Percentiles rank a stretch among this genome's conserved stretches.
Evolutionary conservation across 92 coral and sea anemone species (phyloP).

Genomic region (Diadumene lineata): DNA sequence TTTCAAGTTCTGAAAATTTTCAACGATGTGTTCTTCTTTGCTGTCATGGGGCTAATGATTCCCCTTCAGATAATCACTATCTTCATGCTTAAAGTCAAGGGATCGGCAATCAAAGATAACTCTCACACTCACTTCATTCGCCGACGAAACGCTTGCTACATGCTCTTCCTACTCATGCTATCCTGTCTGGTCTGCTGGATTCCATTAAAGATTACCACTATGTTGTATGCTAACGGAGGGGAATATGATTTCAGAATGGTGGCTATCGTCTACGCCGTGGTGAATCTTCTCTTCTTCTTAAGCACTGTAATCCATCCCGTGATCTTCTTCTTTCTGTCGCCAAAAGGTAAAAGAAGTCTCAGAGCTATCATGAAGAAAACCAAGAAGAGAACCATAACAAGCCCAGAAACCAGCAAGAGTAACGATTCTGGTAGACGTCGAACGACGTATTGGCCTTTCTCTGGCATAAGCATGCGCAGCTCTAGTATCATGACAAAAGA

Average conservation of each 20-base stretch:
- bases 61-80: slow-evolving; percentile 46
- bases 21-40: slow-evolving; percentile 21
- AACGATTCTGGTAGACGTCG: background rate
- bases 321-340: slow-evolving; percentile 58
- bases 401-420: slow-evolving; percentile 1
- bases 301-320: slow-evolving; percentile 64
- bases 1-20: background rate
- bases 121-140: slow-evolving; percentile 35
- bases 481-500: background rate
- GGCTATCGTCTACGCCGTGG: slow-evolving; percentile 34
- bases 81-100: slow-evolving; percentile 23
- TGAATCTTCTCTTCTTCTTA: slow-evolving; percentile 46
- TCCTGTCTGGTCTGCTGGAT: slow-evolving; percentile 68
- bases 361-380: background rate
- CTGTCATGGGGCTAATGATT: slow-evolving; percentile 32
- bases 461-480: background rate
- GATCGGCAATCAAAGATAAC: slow-evolving; percentile 9
- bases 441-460: slow-evolving; percentile 1
- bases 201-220: slow-evolving; percentile 37
- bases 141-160: slow-evolving; percentile 61
- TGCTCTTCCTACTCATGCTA: slow-evolving; percentile 47
- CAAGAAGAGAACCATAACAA: background rate
- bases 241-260: background rate
- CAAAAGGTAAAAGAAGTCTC: slow-evolving; percentile 45
- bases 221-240: background rate